phyloP scores from a whole-genome alignment of 2,797 vertebrate species.

The Bradypodion pumilum region DNA sequence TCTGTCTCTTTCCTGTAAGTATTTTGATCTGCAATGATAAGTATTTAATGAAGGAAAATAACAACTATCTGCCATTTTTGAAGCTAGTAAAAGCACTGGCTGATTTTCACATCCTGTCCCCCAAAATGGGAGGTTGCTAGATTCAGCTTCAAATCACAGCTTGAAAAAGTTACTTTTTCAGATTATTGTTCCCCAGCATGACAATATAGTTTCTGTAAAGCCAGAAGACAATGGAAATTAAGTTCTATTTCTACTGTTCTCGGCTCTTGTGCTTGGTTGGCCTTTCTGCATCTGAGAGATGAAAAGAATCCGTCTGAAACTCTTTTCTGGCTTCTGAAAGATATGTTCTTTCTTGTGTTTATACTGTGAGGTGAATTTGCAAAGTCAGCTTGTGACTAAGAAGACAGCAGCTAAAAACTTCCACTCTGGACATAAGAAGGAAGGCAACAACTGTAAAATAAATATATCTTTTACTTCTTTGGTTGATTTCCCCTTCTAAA shows the following conservation, averaged over 20 bases:
- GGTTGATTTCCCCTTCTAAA: conserved; percentile 7
- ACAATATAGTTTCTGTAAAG: conserved; percentile 39
- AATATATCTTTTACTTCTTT: not conserved
- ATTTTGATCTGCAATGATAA: conserved; percentile 42
- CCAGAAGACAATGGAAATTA: conserved; percentile 46
- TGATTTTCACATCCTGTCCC: rapidly evolving
- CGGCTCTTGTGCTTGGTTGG: conserved; percentile 43
- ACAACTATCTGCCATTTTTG: conserved; percentile 30
- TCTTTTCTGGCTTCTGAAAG: too few species aligned
- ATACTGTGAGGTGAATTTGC: conserved; percentile 30
- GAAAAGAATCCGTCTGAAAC: too few species aligned
- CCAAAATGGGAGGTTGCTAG: conserved; percentile 30
- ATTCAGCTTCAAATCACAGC: not conserved
- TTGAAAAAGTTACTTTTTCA: too few species aligned
- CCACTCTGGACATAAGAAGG: conserved; percentile 7
- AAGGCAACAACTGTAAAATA: conserved; percentile 14
- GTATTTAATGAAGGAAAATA: conserved; percentile 41
- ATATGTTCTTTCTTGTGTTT: not conserved
- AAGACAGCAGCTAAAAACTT: not conserved
- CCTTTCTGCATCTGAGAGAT: too few species aligned
- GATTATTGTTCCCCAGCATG: conserved; percentile 38
- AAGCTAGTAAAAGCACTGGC: conserved; percentile 35
- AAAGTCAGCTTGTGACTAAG: conserved; percentile 19
- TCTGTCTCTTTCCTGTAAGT: not conserved
- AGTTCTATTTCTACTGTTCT: conserved; percentile 27